These are phyloP conservation scores for Hyperoplus lanceolatus DNA, from an alignment of 2,797 vertebrate genomes.

Conservation along the genomic window DNA sequence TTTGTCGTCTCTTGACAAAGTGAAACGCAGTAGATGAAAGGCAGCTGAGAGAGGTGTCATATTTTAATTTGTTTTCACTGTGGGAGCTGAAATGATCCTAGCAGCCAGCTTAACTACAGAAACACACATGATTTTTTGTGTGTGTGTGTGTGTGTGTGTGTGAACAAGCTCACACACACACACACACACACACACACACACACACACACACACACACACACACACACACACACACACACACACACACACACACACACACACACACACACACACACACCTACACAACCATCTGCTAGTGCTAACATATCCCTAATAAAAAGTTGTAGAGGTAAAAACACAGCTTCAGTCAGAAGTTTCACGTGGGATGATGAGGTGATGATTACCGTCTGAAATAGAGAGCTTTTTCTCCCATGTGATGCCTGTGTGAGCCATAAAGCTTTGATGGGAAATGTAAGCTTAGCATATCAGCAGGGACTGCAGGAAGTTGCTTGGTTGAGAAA, in stretches of 20 bases:
- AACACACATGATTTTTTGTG: slow-evolving; percentile 1
- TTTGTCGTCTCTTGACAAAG: slow-evolving; percentile 64
- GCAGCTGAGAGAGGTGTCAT: slow-evolving; percentile 75
- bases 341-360: slow-evolving; percentile 39
- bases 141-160: background rate
- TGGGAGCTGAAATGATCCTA: slow-evolving; percentile 63
- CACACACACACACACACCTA: background rate
- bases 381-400: slow-evolving; percentile 51
- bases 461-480: background rate
- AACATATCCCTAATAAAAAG: slow-evolving; percentile 42
- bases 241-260: background rate
- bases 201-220: background rate
- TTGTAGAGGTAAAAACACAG: slow-evolving; percentile 46
- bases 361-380: slow-evolving; percentile 57
- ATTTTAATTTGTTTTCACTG: slow-evolving; percentile 79
- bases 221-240: no score
- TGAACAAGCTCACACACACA: background rate
- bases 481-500: background rate
- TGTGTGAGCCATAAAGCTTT: slow-evolving; percentile 23
- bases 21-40: slow-evolving; percentile 68
- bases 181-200: slow-evolving; percentile 3
- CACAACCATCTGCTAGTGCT: background rate
- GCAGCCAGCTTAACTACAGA: slow-evolving; percentile 45
- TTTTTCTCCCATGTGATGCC: slow-evolving; percentile 43
- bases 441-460: slow-evolving; percentile 29